Evolutionary conservation across 2,113 vertebrate species (phyloP).

Genomic region (Addax nasomaculatus): DNA sequence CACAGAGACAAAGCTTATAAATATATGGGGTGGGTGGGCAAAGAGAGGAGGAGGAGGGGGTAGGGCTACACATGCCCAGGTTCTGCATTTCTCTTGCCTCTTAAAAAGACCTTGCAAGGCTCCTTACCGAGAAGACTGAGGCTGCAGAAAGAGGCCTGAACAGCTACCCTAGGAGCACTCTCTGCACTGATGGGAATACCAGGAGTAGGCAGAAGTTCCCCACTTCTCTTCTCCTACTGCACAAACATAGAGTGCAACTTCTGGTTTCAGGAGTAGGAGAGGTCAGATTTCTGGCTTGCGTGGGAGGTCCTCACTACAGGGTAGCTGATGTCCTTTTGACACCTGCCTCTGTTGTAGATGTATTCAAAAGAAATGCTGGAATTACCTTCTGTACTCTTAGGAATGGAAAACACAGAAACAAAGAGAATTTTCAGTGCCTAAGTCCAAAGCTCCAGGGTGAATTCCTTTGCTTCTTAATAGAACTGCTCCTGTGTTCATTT

Average conservation of each 20-base stretch:
- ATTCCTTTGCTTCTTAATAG: not conserved
- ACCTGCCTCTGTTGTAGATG: not conserved
- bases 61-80: fast-evolving
- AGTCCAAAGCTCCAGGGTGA: not conserved
- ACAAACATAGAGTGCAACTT: not conserved
- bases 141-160: not conserved
- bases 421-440: not conserved
- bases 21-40: no score
- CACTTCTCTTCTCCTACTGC: not conserved
- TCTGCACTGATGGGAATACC: not conserved
- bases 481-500: not conserved
- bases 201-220: not conserved
- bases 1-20: not conserved
- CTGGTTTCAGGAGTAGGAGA: not conserved
- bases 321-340: not conserved
- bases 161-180: fast-evolving
- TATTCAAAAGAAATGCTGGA: not conserved
- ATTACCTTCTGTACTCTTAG: not conserved
- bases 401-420: not conserved
- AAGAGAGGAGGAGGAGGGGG: not conserved
- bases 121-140: not conserved
- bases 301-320: not conserved
- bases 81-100: not conserved
- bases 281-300: not conserved
- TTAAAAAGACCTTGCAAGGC: not conserved